These are phyloP conservation scores for Gortyna flavago DNA, from an alignment of 2,888 invertebrate genomes.

Conservation along the genomic window DNA sequence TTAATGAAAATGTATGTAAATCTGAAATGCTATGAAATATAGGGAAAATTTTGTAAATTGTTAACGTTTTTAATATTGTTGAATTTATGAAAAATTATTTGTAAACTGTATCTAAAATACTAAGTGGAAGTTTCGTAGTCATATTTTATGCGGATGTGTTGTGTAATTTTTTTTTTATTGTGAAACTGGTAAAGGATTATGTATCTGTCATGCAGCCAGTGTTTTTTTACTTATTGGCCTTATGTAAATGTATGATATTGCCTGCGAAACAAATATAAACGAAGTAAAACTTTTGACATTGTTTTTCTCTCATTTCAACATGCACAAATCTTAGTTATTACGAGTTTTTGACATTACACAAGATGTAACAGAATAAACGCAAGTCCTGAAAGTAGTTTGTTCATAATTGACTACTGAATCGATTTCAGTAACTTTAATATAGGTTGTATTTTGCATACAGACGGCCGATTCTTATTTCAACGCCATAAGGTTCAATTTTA, in stretches of 20 bases:
- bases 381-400: too few relatives aligned
- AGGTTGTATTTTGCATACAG: too few relatives aligned
- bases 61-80: constrained; percentile 87
- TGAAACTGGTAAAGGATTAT: constrained; percentile 66
- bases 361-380: too few relatives aligned
- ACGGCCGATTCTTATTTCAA: too few relatives aligned
- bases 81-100: constrained; percentile 82
- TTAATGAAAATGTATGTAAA: constrained; percentile 73
- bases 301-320: constrained; percentile 54
- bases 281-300: constrained; percentile 73
- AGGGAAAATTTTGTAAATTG: constrained; percentile 84
- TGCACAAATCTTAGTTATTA: neutral
- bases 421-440: too few relatives aligned
- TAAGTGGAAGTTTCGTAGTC: constrained; percentile 73
- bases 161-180: constrained; percentile 55
- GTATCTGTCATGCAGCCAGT: constrained; percentile 74
- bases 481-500: too few relatives aligned
- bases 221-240: constrained; percentile 79
- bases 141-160: constrained; percentile 66
- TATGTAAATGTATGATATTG: constrained; percentile 85
- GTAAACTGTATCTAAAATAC: constrained; percentile 75
- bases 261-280: constrained; percentile 86
- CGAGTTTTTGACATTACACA: neutral
- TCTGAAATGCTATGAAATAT: constrained; percentile 73
- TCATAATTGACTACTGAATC: too few relatives aligned